Percentiles rank a stretch among this genome's conserved stretches.
These are phyloP conservation scores for Notamacropus eugenii DNA, from an alignment of 2,797 vertebrate genomes.

Conservation along the genomic window DNA sequence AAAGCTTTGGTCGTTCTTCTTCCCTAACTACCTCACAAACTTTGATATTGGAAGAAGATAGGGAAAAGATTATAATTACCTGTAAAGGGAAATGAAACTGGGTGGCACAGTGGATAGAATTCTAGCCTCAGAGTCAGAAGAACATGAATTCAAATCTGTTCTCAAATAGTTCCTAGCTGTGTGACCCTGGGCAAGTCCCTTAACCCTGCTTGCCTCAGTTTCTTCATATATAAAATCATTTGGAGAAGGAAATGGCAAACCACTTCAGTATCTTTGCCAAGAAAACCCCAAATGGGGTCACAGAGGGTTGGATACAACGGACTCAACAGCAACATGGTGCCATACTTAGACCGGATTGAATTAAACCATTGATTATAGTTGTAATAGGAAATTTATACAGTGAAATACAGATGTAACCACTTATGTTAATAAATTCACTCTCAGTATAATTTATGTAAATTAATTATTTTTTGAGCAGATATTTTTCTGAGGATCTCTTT, in stretches of 20 bases:
- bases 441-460: constrained; percentile 47
- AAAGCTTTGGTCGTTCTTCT: background rate
- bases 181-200: background rate
- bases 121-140: background rate
- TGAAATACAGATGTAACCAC: constrained; percentile 25
- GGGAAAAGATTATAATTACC: background rate
- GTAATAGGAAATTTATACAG: constrained; percentile 37
- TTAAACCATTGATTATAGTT: background rate
- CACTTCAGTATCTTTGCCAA: background rate
- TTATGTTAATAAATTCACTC: constrained; percentile 53
- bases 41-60: background rate
- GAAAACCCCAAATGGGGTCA: background rate
- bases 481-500: constrained; percentile 58
- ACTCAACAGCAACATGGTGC: background rate
- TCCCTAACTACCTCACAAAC: background rate
- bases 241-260: background rate
- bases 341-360: constrained; percentile 36
- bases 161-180: background rate
- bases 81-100: background rate
- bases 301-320: background rate
- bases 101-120: background rate
- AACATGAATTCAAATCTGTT: background rate
- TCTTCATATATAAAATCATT: background rate
- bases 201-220: background rate
- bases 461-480: constrained; percentile 55